Evolutionary conservation across 1,140 invertebrate species (phyloP).

Genomic region (Ceratosolen solmsi): DNA sequence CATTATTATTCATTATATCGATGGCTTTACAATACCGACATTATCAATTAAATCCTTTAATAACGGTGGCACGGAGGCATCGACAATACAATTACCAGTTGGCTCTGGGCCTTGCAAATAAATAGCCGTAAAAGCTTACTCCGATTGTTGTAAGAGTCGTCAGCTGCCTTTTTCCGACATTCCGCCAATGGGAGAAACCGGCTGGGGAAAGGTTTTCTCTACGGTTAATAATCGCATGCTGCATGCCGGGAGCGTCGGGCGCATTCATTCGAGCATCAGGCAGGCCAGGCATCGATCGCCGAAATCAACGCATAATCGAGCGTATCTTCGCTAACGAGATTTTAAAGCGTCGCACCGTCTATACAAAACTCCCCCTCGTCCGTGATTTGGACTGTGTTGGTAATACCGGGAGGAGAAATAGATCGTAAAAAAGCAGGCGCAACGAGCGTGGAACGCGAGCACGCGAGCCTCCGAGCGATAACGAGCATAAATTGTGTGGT

Average conservation of each 20-base stretch:
- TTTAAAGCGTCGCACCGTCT: slow-evolving; percentile 16
- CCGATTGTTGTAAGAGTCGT: neutral
- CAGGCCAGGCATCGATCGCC: neutral
- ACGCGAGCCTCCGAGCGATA: neutral
- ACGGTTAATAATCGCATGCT: neutral
- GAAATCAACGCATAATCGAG: slow-evolving; percentile 42
- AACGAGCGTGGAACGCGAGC: neutral
- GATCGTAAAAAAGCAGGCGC: neutral
- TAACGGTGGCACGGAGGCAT: neutral
- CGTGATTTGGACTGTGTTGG: neutral
- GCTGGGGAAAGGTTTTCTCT: neutral
- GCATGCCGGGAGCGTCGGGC: neutral
- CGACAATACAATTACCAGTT: no score
- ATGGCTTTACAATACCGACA: neutral
- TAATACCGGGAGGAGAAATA: neutral
- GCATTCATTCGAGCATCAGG: no score
- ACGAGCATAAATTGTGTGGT: slow-evolving; percentile 1
- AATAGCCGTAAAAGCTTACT: neutral
- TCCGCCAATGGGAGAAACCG: neutral
- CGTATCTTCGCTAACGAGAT: slow-evolving; percentile 42
- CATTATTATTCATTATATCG: neutral
- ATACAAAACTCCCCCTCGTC: neutral
- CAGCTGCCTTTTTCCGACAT: no score
- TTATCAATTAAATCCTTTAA: slow-evolving; percentile 13
- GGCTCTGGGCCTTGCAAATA: neutral